A percentile compares a stretch with the other conserved stretches of the same genome.
Evolutionary conservation across 2,888 invertebrate genomes (phyloP).

Genomic region (Ornithoptera alexandrae): DNA sequence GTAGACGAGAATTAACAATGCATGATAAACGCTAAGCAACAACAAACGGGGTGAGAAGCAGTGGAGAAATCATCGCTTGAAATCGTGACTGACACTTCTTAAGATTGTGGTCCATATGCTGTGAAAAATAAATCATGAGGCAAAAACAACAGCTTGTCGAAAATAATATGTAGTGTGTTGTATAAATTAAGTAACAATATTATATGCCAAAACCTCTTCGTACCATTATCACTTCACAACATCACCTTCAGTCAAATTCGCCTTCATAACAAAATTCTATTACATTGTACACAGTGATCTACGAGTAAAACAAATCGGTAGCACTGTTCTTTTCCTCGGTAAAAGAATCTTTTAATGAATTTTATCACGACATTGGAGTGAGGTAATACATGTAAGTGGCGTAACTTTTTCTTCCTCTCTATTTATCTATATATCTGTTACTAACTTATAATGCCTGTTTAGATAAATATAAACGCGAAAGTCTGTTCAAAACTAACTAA

Average conservation of each 20-base stretch:
- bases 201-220: too few species aligned
- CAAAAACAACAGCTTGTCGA: neutral
- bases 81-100: slow-evolving; percentile 40
- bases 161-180: too few species aligned
- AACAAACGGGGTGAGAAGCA: slow-evolving; percentile 42
- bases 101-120: slow-evolving; percentile 36
- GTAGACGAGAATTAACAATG: slow-evolving; percentile 35
- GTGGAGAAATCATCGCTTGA: slow-evolving; percentile 41
- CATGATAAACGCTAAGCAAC: slow-evolving; percentile 15
- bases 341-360: slow-evolving; percentile 13
- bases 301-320: slow-evolving; percentile 7
- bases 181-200: too few species aligned
- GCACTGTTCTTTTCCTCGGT: slow-evolving; percentile 3
- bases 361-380: slow-evolving; percentile 8
- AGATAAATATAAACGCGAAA: neutral
- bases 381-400: neutral
- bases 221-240: too few species aligned
- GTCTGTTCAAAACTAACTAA: neutral
- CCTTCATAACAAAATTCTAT: neutral
- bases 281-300: slow-evolving; percentile 31
- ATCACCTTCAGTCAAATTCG: neutral
- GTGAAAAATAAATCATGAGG: neutral
- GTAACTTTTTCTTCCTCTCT: neutral
- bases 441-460: neutral
- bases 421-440: neutral